Percentiles rank a stretch among this genome's conserved stretches.
Conservation (phyloP, 2,113 vertebrate species). For the Percopsis transmontana region DNA sequence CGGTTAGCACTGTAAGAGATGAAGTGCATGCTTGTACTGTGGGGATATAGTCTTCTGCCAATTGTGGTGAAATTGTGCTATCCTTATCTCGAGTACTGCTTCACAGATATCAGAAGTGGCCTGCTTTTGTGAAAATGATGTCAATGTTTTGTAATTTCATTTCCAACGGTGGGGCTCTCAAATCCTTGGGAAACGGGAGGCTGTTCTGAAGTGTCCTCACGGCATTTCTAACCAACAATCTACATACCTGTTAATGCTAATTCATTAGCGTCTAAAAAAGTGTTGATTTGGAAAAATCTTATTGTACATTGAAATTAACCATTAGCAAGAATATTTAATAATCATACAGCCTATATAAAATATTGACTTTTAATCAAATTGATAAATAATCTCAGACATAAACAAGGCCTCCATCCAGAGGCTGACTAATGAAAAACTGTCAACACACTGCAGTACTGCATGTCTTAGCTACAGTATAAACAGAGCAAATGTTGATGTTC, state of each 20-base stretch:
- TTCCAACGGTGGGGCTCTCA: slow-evolving; percentile 80
- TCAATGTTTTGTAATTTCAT: slow-evolving; percentile 81
- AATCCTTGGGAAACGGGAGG: slow-evolving; percentile 75
- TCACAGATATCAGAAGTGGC: slow-evolving; percentile 78
- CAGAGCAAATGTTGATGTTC: slow-evolving; percentile 40
- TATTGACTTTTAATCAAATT: not conserved
- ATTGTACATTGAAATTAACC: not conserved
- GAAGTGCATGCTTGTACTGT: slow-evolving; percentile 76
- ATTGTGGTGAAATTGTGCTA: slow-evolving; percentile 78
- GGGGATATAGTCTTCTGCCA: slow-evolving; percentile 68
- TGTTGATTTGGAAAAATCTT: not conserved
- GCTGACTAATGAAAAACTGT: slow-evolving; percentile 33
- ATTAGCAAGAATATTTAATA: not conserved
- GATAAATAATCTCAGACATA: slow-evolving; percentile 29
- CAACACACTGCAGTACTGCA: not conserved
- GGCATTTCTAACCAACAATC: slow-evolving; percentile 11
- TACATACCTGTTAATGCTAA: slow-evolving; percentile 4
- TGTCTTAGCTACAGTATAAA: slow-evolving; percentile 25
- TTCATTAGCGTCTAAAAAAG: not conserved
- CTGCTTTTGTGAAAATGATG: slow-evolving; percentile 79
- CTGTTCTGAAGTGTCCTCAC: slow-evolving; percentile 40
- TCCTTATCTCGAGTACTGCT: slow-evolving; percentile 85
- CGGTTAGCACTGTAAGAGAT: slow-evolving; percentile 63
- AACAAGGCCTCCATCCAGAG: slow-evolving; percentile 31
- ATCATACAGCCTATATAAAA: not conserved